A percentile compares a stretch with the other conserved stretches of the same genome.
These are phyloP conservation scores for Enteromius paludinosus DNA, from an alignment of 2,797 vertebrate species.

Conservation along the genomic window DNA sequence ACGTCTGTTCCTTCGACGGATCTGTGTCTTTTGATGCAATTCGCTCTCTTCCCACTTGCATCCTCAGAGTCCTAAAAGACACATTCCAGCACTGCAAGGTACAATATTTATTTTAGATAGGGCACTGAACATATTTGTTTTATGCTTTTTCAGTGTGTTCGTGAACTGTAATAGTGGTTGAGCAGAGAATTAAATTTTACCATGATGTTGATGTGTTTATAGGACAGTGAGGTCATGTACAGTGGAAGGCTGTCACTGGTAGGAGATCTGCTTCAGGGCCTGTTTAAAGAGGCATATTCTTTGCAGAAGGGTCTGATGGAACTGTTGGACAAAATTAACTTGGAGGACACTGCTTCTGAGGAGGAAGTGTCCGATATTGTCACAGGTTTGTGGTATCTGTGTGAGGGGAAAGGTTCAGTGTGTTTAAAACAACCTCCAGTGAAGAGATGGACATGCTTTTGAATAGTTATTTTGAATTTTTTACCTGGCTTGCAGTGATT, in stretches of 20 bases:
- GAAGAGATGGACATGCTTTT: background rate
- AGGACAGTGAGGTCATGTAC: constrained; percentile 93
- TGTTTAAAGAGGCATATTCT: constrained; percentile 92
- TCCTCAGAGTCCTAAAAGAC: constrained; percentile 85
- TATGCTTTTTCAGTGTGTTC: background rate
- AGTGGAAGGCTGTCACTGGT: constrained; percentile 88
- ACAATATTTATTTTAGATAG: background rate
- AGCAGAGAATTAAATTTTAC: background rate
- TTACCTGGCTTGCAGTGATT: constrained; percentile 79
- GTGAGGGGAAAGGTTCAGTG: background rate
- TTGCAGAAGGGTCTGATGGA: constrained; percentile 93
- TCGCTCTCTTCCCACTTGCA: constrained; percentile 83
- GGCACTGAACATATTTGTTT: background rate
- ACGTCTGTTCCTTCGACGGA: constrained; percentile 78
- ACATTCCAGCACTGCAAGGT: constrained; percentile 93
- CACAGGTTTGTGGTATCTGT: constrained; percentile 75
- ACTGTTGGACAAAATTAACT: constrained; percentile 83
- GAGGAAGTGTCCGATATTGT: constrained; percentile 81
- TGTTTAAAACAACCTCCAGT: background rate
- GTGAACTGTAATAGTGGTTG: background rate
- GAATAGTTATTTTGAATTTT: background rate
- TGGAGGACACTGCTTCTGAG: constrained; percentile 75
- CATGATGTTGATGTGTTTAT: constrained; percentile 40
- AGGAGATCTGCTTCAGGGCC: constrained; percentile 88
- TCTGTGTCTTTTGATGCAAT: constrained; percentile 75